Conservation (phyloP, 1,140 invertebrate genomes). For the Euura saliciscinereae region DNA sequence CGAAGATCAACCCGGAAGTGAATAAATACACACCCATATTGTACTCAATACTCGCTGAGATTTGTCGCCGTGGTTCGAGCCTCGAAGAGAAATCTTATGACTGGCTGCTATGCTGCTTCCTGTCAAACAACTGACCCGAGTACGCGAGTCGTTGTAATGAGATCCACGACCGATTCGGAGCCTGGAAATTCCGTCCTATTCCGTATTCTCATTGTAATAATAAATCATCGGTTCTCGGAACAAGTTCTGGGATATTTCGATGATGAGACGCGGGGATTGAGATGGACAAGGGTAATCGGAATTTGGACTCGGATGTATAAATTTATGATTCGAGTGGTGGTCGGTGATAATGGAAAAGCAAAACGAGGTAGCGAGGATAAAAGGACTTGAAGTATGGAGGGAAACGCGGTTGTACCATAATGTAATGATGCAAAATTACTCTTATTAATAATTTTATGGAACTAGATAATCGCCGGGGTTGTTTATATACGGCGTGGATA, state of each 20-base stretch:
- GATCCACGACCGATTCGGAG: neutral
- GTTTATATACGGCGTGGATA: too few species aligned
- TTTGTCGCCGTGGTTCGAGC: neutral
- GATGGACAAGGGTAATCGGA: neutral
- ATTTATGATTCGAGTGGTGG: neutral
- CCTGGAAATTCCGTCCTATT: neutral
- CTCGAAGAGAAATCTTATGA: constrained; percentile 17
- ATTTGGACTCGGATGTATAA: neutral
- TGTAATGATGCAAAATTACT: constrained; percentile 18
- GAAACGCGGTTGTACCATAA: neutral
- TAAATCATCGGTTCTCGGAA: neutral
- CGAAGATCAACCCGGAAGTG: constrained; percentile 3
- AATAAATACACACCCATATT: neutral
- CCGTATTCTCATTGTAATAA: neutral
- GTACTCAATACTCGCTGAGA: neutral
- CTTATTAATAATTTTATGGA: constrained; percentile 39
- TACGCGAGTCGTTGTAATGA: neutral
- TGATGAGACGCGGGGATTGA: neutral
- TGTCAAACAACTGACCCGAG: constrained; percentile 20
- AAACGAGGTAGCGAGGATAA: too few species aligned
- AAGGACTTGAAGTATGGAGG: too few species aligned
- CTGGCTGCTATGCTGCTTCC: constrained; percentile 15
- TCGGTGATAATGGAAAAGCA: neutral
- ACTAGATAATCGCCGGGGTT: constrained; percentile 30
- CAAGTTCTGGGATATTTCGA: neutral